A percentile compares a stretch with the other conserved stretches of the same genome.
Evolutionary conservation across 2,113 vertebrate genomes (phyloP).

Genomic region (Toxotes jaculatrix): DNA sequence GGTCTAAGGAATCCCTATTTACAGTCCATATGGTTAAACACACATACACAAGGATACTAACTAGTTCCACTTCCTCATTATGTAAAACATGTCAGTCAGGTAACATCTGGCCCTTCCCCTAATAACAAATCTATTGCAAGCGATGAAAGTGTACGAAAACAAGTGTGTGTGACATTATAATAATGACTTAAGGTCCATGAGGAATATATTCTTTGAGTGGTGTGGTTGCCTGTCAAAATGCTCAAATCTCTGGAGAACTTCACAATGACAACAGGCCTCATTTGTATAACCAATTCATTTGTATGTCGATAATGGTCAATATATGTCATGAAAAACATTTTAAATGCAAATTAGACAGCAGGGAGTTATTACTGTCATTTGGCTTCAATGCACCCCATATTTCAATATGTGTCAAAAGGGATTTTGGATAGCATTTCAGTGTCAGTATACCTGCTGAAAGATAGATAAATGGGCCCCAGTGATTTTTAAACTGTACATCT

Average conservation of each 20-base stretch:
- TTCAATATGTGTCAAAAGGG: conserved; percentile 12
- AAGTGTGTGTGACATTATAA: conserved; percentile 19
- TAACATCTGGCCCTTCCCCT: conserved; percentile 49
- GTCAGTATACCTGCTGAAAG: conserved; percentile 3
- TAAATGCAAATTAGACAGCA: conserved; percentile 47
- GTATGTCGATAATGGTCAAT: conserved; percentile 20
- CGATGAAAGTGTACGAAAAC: conserved; percentile 42
- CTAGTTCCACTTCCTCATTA: conserved; percentile 41
- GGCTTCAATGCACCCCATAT: conserved; percentile 11
- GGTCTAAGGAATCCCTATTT: conserved; percentile 24
- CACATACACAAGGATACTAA: conserved; percentile 2
- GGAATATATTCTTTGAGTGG: conserved; percentile 11
- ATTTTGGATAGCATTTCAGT: background rate
- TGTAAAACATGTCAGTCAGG: conserved; percentile 47
- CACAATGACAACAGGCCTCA: conserved; percentile 28
- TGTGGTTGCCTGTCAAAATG: conserved; percentile 20
- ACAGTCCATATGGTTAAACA: conserved; percentile 39
- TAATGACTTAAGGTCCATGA: conserved; percentile 24
- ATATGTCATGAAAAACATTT: conserved; percentile 29
- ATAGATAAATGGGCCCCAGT: background rate
- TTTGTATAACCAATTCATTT: conserved; percentile 45
- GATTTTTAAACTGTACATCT: background rate
- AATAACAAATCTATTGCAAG: conserved; percentile 22
- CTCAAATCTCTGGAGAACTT: conserved; percentile 30
- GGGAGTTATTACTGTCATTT: conserved; percentile 36